Base-by-base conservation (phyloP, 2,113 vertebrate genomes). In the Campylomormyrus numenius region DNA sequence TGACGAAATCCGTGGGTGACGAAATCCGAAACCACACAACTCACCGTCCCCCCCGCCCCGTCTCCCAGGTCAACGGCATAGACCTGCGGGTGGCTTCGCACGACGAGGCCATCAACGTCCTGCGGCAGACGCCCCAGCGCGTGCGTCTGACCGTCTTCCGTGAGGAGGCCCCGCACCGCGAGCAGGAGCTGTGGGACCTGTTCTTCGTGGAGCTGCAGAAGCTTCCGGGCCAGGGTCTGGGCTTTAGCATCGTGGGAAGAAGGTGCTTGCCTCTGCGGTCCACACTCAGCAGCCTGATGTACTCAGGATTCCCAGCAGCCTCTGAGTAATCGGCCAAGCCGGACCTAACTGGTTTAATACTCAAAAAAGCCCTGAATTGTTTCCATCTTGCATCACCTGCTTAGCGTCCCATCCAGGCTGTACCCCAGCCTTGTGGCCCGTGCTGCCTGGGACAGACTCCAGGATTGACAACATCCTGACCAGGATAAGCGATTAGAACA, bases 211-310 rank as follows among this genome's bases (percentile, higher is more conserved):
- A 98, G 94, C 96, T 99, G 50, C 96, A 97, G 48, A 99, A 98
- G 94, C 97, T 96, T 92, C 96, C 97, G 0, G 97, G 97, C 0
- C 98, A 98, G 95, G 97, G 97, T 48, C 96, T 99, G 87, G 98
- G 98, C 7, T 94, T 99, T 91, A 99, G 98, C 94, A 99, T 99
- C 85, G 97, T 99, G 49, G 98, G 98, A 9, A 97, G 98, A 93
- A 98, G 98, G 98, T 98, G 92, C 27, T 90, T 89, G 88, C 91
- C 86, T 15, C 8, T 4, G 52, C 8, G 42, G 3, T 89, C 31
- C 58, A 39, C n/a, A 35, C 35, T 39, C 39, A 83, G 15, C 2
- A 88, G 87, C 35, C 6, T 49, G 24, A 58, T 3, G 24, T 52
- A 3, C 24, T 87, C 70, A 15, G 15, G 48, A 56, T 53, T 53